Percentiles rank a stretch among this genome's conserved stretches.
Conservation (phyloP, 2,797 vertebrate genomes). For the Phrynocephalus forsythii region DNA sequence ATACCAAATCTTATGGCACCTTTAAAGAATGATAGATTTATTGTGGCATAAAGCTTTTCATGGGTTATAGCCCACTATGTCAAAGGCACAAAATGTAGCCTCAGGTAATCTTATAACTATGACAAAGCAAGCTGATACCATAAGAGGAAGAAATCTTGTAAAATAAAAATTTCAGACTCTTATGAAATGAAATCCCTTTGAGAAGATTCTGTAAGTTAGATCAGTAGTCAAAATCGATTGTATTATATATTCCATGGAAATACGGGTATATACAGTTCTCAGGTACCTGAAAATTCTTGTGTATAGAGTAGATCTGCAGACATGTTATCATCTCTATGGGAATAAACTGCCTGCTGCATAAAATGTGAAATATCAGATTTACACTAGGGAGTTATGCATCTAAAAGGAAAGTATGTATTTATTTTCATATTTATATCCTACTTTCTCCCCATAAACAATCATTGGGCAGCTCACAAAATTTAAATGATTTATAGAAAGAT, state of each 20-base stretch:
- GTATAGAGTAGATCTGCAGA: not conserved
- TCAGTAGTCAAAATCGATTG: slow-evolving; percentile 4
- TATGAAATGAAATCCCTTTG: slow-evolving; percentile 38
- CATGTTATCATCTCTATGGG: not conserved
- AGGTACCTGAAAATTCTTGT: not conserved
- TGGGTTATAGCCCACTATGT: not conserved
- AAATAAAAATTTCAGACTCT: slow-evolving; percentile 7
- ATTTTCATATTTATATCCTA: not conserved
- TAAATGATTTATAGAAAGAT: not conserved
- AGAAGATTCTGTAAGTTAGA: slow-evolving; percentile 29
- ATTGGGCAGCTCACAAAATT: not conserved
- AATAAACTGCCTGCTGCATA: not conserved
- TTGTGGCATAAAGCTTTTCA: not conserved
- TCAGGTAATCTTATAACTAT: slow-evolving; percentile 39
- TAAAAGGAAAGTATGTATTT: not conserved
- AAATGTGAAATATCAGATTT: not conserved
- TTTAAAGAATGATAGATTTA: slow-evolving; percentile 1
- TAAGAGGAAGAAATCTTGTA: slow-evolving; percentile 30
- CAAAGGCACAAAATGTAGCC: slow-evolving; percentile 16
- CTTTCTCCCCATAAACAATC: not conserved
- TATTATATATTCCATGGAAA: not conserved
- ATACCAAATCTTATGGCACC: not conserved
- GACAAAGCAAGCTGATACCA: slow-evolving; percentile 31
- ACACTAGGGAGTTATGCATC: not conserved
- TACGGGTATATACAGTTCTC: not conserved